Conservation (phyloP, 2,888 invertebrate genomes). For the Hoplodrina blanda region DNA sequence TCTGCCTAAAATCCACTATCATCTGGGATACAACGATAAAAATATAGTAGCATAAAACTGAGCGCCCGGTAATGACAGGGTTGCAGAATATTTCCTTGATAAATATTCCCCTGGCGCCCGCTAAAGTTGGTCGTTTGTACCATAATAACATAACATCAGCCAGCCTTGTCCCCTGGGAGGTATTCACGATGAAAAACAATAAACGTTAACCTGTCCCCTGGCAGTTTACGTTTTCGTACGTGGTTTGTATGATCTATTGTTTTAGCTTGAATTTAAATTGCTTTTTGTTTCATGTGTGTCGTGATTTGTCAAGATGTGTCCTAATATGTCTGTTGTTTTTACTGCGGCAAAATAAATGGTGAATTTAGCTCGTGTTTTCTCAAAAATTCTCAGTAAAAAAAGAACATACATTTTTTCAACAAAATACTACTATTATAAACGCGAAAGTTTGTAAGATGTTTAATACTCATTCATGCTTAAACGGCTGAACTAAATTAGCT, state of each 20-base stretch:
- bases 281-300: constrained; percentile 11
- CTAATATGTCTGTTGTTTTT: neutral
- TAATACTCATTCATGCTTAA: too few species aligned
- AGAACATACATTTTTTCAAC: too few species aligned
- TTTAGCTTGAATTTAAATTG: constrained; percentile 47
- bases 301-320: constrained; percentile 31
- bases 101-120: constrained; percentile 58
- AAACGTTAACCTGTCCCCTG: constrained; percentile 66
- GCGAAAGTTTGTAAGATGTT: too few species aligned
- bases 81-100: constrained; percentile 53
- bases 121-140: constrained; percentile 58
- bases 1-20: constrained; percentile 35
- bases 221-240: constrained; percentile 47
- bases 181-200: constrained; percentile 70
- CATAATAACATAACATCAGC: constrained; percentile 53
- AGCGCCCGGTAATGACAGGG: constrained; percentile 46
- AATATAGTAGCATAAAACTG: constrained; percentile 36
- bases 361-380: neutral
- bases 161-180: constrained; percentile 48
- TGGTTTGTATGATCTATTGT: constrained; percentile 50
- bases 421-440: too few species aligned
- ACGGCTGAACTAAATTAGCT: too few species aligned
- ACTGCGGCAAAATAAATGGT: neutral
- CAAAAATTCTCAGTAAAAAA: neutral
- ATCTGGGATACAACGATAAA: constrained; percentile 31